A percentile compares a stretch with the other conserved stretches of the same genome.
phyloP scores from a whole-genome alignment of 2,113 vertebrate species.

The Tragelaphus strepsiceros region DNA sequence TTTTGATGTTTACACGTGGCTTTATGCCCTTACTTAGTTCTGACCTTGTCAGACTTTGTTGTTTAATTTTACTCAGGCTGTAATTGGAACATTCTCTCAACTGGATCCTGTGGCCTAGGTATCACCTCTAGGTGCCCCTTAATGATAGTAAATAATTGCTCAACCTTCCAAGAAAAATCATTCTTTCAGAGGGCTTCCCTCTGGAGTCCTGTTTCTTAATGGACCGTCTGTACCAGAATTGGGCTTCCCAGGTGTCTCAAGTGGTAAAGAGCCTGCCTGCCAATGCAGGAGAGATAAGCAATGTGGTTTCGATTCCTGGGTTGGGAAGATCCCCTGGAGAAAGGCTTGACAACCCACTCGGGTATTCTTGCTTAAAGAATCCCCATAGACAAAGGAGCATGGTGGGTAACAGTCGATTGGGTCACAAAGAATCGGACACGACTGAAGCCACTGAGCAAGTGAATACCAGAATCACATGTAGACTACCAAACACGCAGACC shows the following conservation, averaged over 20 bases:
- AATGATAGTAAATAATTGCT: background rate
- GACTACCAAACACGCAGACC: background rate
- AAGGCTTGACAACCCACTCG: background rate
- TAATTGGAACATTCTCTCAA: background rate
- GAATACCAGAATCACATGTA: background rate
- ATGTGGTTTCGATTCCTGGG: background rate
- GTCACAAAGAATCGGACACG: background rate
- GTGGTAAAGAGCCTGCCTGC: background rate
- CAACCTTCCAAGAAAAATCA: background rate
- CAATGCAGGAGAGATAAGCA: background rate
- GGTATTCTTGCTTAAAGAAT: background rate
- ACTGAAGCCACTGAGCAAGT: background rate
- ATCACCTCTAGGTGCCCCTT: background rate
- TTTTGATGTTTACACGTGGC: background rate
- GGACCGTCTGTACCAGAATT: background rate
- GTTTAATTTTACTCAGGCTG: background rate
- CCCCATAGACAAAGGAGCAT: background rate
- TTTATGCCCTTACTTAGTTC: background rate
- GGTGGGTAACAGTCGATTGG: background rate
- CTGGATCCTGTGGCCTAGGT: background rate
- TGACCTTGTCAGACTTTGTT: background rate
- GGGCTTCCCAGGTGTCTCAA: background rate
- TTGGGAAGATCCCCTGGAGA: background rate
- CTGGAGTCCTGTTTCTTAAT: background rate
- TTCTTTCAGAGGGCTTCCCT: background rate